Evolutionary conservation across 2,888 invertebrate species (phyloP).

Genomic region (Endotricha flammealis): DNA sequence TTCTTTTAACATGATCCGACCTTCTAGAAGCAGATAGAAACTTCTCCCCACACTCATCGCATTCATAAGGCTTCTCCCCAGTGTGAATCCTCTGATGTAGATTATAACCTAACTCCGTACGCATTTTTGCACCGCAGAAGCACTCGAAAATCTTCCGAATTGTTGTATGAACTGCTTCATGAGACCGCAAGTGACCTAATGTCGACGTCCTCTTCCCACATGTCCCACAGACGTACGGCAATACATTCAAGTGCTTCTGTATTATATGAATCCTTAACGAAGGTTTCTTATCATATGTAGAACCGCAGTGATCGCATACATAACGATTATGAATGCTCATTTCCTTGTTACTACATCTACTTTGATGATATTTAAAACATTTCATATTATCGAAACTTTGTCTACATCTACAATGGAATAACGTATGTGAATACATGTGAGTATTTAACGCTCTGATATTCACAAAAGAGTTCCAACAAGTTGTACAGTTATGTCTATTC

Average conservation of each 20-base stretch:
- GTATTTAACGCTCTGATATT: slow-evolving; percentile 46
- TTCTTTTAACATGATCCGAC: slow-evolving; percentile 56
- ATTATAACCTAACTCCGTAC: slow-evolving; percentile 46
- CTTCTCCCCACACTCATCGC: slow-evolving; percentile 48
- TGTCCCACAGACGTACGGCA: slow-evolving; percentile 48
- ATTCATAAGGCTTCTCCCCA: slow-evolving; percentile 55
- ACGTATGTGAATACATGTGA: slow-evolving; percentile 46
- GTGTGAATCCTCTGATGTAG: slow-evolving; percentile 58
- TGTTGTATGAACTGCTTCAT: slow-evolving; percentile 42
- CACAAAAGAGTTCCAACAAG: slow-evolving; percentile 43
- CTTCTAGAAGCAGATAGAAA: slow-evolving; percentile 61
- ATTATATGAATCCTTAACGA: slow-evolving; percentile 56
- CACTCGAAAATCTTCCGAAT: slow-evolving; percentile 45
- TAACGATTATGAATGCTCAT: slow-evolving; percentile 9
- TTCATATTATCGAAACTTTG: slow-evolving; percentile 49
- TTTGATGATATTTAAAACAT: slow-evolving; percentile 49
- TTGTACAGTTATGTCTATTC: slow-evolving; percentile 30
- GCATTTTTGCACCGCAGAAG: slow-evolving; percentile 51
- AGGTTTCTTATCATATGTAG: slow-evolving; percentile 49
- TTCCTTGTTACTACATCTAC: slow-evolving; percentile 29
- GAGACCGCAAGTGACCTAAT: slow-evolving; percentile 45
- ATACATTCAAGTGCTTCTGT: slow-evolving; percentile 56
- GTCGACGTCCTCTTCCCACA: slow-evolving; percentile 63
- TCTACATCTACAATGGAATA: slow-evolving; percentile 51
- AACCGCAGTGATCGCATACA: slow-evolving; percentile 53